phyloP scores from a whole-genome alignment of 2,888 invertebrate species.

The Tyria jacobaeae region DNA sequence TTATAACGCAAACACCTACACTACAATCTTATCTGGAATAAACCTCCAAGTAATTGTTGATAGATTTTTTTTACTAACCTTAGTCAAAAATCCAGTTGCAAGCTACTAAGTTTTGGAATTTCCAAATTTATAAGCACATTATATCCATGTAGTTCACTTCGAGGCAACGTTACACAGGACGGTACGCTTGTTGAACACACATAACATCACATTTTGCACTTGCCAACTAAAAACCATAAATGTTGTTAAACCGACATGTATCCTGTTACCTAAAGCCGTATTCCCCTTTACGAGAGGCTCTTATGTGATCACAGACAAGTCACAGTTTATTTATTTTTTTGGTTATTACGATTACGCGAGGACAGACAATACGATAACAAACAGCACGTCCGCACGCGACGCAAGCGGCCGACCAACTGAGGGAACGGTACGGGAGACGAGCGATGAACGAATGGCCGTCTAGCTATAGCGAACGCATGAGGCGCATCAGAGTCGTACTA shows the following conservation, averaged over 20 bases:
- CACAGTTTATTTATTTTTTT: constrained; percentile 68
- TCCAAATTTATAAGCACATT: constrained; percentile 79
- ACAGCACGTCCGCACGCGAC: constrained; percentile 58
- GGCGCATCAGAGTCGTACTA: constrained; percentile 65
- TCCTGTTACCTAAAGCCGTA: constrained; percentile 63
- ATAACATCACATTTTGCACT: constrained; percentile 85
- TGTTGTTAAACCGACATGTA: constrained; percentile 62
- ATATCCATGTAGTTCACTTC: constrained; percentile 80
- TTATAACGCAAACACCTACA: constrained; percentile 45
- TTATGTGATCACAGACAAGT: constrained; percentile 66
- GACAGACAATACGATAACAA: constrained; percentile 42
- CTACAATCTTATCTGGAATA: constrained; percentile 49
- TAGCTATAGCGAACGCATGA: constrained; percentile 69
- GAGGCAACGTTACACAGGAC: constrained; percentile 79
- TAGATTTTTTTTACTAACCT: constrained; percentile 60
- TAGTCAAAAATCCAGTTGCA: constrained; percentile 59
- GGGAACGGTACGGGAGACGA: constrained; percentile 64
- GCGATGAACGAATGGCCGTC: constrained; percentile 66
- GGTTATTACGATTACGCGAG: constrained; percentile 74
- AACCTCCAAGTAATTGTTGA: constrained; percentile 24
- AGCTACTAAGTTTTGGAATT: constrained; percentile 61
- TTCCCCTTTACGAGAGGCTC: constrained; percentile 57
- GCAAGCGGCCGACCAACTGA: constrained; percentile 76
- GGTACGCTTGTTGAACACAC: constrained; percentile 78
- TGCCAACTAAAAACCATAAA: constrained; percentile 71